These are phyloP conservation scores for Oncopeltus fasciatus DNA, from an alignment of 1,140 invertebrate genomes.

Conservation along the genomic window DNA sequence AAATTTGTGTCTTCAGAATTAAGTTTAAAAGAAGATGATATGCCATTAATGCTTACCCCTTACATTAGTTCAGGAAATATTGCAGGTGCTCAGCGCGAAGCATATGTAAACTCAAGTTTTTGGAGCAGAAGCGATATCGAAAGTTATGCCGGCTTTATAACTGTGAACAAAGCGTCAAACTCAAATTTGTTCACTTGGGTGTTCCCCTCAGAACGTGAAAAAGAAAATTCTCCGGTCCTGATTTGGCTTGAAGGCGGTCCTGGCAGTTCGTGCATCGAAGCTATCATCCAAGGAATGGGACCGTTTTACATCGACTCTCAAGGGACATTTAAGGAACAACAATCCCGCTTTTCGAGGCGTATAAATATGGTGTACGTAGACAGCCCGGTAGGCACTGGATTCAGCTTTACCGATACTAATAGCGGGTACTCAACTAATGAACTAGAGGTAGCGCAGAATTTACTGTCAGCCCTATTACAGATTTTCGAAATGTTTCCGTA, in stretches of 20 bases:
- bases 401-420: constrained; percentile 48
- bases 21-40: too few relatives aligned
- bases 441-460: constrained; percentile 46
- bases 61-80: too few relatives aligned
- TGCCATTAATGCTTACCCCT: too few relatives aligned
- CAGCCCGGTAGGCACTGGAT: constrained; percentile 73
- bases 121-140: constrained; percentile 2
- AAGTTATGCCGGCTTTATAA: constrained; percentile 50
- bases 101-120: constrained; percentile 16
- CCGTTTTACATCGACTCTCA: constrained; percentile 14
- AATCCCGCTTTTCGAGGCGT: constrained; percentile 56
- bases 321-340: constrained; percentile 44
- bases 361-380: constrained; percentile 74
- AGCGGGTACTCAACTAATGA: constrained; percentile 52
- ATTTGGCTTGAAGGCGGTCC: constrained; percentile 79
- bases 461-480: constrained; percentile 49
- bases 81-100: too few relatives aligned
- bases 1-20: too few relatives aligned
- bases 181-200: constrained; percentile 70
- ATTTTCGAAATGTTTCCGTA: constrained; percentile 49
- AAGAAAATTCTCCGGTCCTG: constrained; percentile 36
- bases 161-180: constrained; percentile 45
- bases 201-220: constrained; percentile 41
- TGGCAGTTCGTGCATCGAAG: constrained; percentile 62
- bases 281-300: constrained; percentile 60